Conservation (phyloP, 2,113 vertebrate genomes). For the Cyanistes caeruleus region DNA sequence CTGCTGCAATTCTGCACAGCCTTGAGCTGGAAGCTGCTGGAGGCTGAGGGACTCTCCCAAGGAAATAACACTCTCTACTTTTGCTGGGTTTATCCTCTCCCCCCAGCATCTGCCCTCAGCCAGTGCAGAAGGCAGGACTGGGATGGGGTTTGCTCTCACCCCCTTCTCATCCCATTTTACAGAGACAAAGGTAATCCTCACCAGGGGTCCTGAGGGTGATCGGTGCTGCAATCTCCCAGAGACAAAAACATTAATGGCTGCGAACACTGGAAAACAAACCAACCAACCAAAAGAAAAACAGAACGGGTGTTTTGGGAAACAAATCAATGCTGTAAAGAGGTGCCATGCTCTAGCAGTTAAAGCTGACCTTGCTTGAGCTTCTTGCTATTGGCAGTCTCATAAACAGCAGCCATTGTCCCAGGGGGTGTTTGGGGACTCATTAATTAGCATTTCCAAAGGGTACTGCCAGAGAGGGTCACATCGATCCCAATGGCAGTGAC, state of each 20-base stretch:
- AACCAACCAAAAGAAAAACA: accelerated
- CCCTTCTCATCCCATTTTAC: background rate
- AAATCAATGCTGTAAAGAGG: background rate
- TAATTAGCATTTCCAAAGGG: accelerated
- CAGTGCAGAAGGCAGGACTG: background rate
- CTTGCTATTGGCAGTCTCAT: background rate
- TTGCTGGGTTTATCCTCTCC: background rate
- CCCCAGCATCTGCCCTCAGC: background rate
- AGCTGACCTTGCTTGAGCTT: background rate
- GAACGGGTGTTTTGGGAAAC: background rate
- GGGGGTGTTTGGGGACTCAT: background rate
- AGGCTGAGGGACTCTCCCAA: background rate
- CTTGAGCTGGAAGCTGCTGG: background rate
- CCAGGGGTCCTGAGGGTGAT: accelerated
- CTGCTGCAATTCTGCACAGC: background rate
- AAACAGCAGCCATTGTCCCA: background rate
- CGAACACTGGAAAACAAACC: background rate
- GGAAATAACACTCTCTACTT: background rate
- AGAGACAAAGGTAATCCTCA: background rate
- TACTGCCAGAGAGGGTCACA: background rate
- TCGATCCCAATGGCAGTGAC: background rate
- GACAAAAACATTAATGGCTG: background rate
- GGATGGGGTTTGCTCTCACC: background rate
- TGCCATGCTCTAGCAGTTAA: background rate
- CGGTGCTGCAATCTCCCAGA: background rate